Percentiles rank a stretch among this genome's conserved stretches.
phyloP scores from a whole-genome alignment of 92 coral and sea anemone species.

The Epizoanthus stellaris region DNA sequence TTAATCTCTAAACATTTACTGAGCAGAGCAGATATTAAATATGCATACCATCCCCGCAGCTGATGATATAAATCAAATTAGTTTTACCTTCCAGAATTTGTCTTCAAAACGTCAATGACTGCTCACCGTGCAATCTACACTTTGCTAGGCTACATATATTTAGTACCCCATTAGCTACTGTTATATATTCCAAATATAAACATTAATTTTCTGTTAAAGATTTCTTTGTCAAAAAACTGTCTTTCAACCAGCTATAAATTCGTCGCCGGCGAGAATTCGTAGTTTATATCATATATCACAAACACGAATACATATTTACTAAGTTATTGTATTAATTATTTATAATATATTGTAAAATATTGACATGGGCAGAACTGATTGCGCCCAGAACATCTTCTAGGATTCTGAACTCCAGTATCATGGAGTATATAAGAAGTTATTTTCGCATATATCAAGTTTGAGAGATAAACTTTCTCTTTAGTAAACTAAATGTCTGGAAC shows the following conservation, averaged over 20 bases:
- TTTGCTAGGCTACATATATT: neutral
- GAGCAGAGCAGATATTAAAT: no score
- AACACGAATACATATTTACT: neutral
- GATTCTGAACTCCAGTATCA: neutral
- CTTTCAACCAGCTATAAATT: constrained; percentile 37
- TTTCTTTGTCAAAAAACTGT: constrained; percentile 2
- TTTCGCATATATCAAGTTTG: neutral
- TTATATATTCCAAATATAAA: constrained; percentile 10
- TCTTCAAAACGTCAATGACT: neutral
- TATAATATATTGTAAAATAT: neutral
- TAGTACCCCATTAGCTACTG: neutral
- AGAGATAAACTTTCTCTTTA: neutral
- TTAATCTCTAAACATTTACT: no score
- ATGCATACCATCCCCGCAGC: neutral
- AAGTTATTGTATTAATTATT: neutral
- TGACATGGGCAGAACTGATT: neutral
- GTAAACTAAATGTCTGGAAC: neutral
- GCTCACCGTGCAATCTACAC: neutral
- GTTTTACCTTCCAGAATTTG: no score
- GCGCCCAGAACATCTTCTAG: neutral
- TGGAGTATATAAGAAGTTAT: neutral
- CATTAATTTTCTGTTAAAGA: neutral
- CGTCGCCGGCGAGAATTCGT: constrained; percentile 54
- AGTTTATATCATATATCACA: neutral
- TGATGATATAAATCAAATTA: neutral